Evolutionary conservation across 53 echinoderm and acorn worm species (phyloP).

Genomic region (Patiria pectinifera): DNA sequence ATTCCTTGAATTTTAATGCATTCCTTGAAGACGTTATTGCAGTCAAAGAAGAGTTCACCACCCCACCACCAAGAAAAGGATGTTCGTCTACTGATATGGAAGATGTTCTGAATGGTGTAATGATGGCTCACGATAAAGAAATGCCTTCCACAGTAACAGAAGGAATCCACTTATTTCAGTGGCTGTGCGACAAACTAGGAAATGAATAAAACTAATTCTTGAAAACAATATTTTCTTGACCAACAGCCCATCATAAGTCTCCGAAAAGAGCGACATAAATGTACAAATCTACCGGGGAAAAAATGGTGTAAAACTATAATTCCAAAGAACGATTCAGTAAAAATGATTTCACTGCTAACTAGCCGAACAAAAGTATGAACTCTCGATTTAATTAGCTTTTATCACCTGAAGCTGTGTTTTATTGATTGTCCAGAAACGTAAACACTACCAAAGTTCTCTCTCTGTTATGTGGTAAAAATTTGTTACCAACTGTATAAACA

Average conservation of each 20-base stretch:
- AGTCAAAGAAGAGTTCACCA: slow-evolving; percentile 23
- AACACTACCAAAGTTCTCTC: too few relatives aligned
- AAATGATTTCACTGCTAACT: too few relatives aligned
- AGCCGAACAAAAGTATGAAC: too few relatives aligned
- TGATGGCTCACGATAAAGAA: slow-evolving; percentile 10
- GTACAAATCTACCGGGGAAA: too few relatives aligned
- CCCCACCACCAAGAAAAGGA: background rate
- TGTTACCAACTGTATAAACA: too few relatives aligned
- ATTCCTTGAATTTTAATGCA: too few relatives aligned
- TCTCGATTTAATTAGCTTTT: too few relatives aligned
- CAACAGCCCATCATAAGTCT: background rate
- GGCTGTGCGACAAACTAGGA: slow-evolving; percentile 5
- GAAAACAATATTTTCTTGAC: background rate
- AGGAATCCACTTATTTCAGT: slow-evolving; percentile 15
- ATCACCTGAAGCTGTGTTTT: too few relatives aligned
- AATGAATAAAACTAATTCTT: background rate
- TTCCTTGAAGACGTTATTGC: background rate
- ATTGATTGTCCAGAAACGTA: too few relatives aligned
- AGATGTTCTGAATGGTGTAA: background rate
- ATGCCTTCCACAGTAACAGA: slow-evolving; percentile 30
- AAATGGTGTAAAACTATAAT: too few relatives aligned
- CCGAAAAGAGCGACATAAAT: background rate
- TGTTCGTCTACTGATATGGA: slow-evolving; percentile 11
- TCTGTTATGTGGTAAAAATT: too few relatives aligned
- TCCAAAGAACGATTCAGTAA: too few relatives aligned